Evolutionary conservation across 2,113 vertebrate genomes (phyloP).

Genomic region (Dipodomys stephensi): DNA sequence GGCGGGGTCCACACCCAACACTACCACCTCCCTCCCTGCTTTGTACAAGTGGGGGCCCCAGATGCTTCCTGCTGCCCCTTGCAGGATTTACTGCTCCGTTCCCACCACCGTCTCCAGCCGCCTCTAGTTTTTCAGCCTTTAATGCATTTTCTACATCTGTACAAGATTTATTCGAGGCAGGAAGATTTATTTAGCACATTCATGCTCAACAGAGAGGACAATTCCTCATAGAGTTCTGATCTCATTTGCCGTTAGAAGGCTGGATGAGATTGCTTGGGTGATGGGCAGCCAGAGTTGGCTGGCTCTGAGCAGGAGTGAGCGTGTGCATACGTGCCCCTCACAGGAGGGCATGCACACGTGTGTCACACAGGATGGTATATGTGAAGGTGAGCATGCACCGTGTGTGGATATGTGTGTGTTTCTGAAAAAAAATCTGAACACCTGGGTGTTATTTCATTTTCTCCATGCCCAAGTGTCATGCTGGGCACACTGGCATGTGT

Average conservation of each 20-base stretch:
- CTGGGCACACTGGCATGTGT: fast-evolving
- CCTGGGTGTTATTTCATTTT: neutral
- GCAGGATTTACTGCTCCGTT: neutral
- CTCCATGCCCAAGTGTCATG: too few species aligned
- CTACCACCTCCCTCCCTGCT: neutral
- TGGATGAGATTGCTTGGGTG: neutral
- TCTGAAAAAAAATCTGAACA: neutral
- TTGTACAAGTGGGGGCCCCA: neutral
- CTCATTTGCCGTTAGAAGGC: slow-evolving; percentile 32
- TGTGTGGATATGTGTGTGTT: neutral
- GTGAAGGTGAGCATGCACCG: neutral
- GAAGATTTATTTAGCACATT: slow-evolving; percentile 73
- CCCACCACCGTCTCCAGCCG: neutral
- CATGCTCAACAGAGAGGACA: slow-evolving; percentile 66
- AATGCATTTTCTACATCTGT: slow-evolving; percentile 65
- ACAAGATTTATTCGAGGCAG: slow-evolving; percentile 56
- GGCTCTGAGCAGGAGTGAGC: neutral
- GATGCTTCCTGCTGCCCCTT: fast-evolving
- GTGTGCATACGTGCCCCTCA: too few species aligned
- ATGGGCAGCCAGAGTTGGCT: neutral
- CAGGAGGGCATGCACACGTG: neutral
- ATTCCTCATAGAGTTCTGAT: slow-evolving; percentile 63
- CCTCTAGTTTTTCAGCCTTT: slow-evolving; percentile 34
- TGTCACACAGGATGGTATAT: neutral
- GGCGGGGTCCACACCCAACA: neutral